A percentile compares a stretch with the other conserved stretches of the same genome.
These are phyloP conservation scores for Oryctolagus cuniculus DNA, from an alignment of 2,113 vertebrate species.

Conservation along the genomic window mOryCun1.1 NC_091453.1:16423501-16424000, in stretches of 20 bases:
- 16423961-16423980: slow-evolving; percentile 40
- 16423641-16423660: slow-evolving; percentile 64
- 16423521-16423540: slow-evolving; percentile 73
- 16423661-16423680: slow-evolving; percentile 72
- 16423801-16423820: slow-evolving; percentile 53
- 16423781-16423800: slow-evolving; percentile 67
- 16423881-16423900: slow-evolving; percentile 70
- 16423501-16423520: slow-evolving; percentile 68
- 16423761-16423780: slow-evolving; percentile 72
- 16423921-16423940: slow-evolving; percentile 71
- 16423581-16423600: slow-evolving; percentile 76
- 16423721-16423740: slow-evolving; percentile 75
- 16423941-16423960: slow-evolving; percentile 77
- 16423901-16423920: slow-evolving; percentile 69
- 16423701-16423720: slow-evolving; percentile 62
- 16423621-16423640: slow-evolving; percentile 65
- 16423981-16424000: slow-evolving; percentile 49
- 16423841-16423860: slow-evolving; percentile 77
- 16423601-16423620: slow-evolving; percentile 43
- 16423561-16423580: slow-evolving; percentile 61
- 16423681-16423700: slow-evolving; percentile 71
- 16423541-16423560: slow-evolving; percentile 65
- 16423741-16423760: slow-evolving; percentile 68
- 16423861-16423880: slow-evolving; percentile 76
- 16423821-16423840: slow-evolving; percentile 63